A percentile compares a stretch with the other conserved stretches of the same genome.
Conservation (phyloP, 2,888 invertebrate genomes). For the Embidobia sp. region DNA sequence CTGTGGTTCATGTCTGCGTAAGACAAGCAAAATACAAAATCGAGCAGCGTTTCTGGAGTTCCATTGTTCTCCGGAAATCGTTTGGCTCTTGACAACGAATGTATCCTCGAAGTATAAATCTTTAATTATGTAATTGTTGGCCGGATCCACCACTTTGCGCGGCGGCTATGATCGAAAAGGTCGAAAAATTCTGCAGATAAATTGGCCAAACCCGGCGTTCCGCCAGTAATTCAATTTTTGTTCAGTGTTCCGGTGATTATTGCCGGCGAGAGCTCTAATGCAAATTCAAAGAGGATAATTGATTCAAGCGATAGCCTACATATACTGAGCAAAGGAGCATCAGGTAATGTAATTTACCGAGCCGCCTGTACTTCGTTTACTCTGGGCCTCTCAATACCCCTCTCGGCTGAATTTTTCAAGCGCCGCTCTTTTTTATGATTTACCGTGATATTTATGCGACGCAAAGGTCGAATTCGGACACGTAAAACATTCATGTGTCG, state of each 20-base stretch:
- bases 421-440: conserved; percentile 8
- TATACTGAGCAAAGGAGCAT: conserved; percentile 6
- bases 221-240: neutral
- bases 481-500: neutral
- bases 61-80: too few relatives aligned
- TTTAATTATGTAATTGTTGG: too few relatives aligned
- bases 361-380: conserved; percentile 9
- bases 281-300: conserved; percentile 12
- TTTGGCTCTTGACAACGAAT: too few relatives aligned
- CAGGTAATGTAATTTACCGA: conserved; percentile 11
- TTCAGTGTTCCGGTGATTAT: neutral
- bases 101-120: too few relatives aligned
- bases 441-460: conserved; percentile 18
- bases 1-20: too few relatives aligned
- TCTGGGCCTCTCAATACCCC: conserved; percentile 5
- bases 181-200: neutral
- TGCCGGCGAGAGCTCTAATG: conserved; percentile 2
- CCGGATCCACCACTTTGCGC: neutral
- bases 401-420: conserved; percentile 13
- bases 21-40: too few relatives aligned
- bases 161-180: conserved; percentile 1
- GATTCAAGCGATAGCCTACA: neutral
- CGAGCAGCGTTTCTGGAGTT: too few relatives aligned
- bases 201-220: neutral
- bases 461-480: conserved; percentile 2